Base-by-base conservation (phyloP, 2,797 vertebrate genomes). In the Sebastes matsubarae region DNA sequence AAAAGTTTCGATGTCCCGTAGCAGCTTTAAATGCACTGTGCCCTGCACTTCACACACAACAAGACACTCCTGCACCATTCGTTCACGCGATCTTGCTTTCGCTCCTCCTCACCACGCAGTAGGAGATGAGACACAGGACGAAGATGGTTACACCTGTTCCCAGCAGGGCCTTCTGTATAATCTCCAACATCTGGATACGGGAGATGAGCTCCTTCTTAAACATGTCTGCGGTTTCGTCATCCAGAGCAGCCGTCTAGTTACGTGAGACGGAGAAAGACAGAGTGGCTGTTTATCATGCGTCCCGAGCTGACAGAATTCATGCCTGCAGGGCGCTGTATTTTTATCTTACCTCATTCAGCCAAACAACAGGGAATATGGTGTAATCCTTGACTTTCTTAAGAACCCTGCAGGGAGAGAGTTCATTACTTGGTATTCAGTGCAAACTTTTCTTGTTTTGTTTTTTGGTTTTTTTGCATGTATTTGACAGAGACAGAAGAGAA, bases 341-440 rank as follows among this genome's bases (percentile, higher is more conserved):
- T 67, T 46, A 34, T 93, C 96, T 94, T 80, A 99, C 98, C 97
- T 99, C 98, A 83, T 99, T 99, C 77, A 99, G 90, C 98, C 98
- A 99, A 84, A 96, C 81, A 69, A 99, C 0, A 73, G 98, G 98
- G 72, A 99, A 97, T 63, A 97, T 0, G 10, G 96, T 99, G 27
- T 93, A 42, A 0, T 80, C 54, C 78, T 94, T 92, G 46, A 99
- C 83, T 52, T 95, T 91, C 73, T 95, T 95, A 30, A 99, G 88
- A 73, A 96, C 82, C 0, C 98, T 99, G 94, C 58, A 88, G 87
- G 32, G 73, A 89, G 75, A 91, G 27, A 82, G 22, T 24, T 58
- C 2, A 68, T 85, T 38, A 79, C 1, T 76, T 75, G 24, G 54
- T n/a, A 77, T 83, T 71, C 57, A 66, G 32, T 16, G 52, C 11